Base-by-base conservation (phyloP, 1,140 invertebrate genomes). In the Zaprionus africanus region DNA sequence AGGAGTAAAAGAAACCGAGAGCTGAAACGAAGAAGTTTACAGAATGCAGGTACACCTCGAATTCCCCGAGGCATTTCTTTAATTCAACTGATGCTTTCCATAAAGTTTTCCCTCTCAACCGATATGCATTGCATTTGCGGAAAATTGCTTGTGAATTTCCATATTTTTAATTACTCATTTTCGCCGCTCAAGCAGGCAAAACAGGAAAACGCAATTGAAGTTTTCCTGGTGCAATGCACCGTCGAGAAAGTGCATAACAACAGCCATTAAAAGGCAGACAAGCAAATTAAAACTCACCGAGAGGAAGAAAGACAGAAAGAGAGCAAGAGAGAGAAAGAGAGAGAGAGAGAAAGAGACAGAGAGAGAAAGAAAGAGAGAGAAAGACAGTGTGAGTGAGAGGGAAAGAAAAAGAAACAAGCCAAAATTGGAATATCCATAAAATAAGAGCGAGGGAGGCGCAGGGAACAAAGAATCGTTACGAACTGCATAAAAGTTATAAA, bases 261-360 rank as follows among this genome's bases (percentile, higher is more conserved):
- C 78, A 67, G 75, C 78, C 81, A 88, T 88, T 90, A 90, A 88
- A 88, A 88, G 75, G 85, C 81, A 84, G 75, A 88, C 84, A 90
- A 81, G 81, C 84, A 84, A 88, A 88, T 87, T 88, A 84, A 87
- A 87, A 81, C 54, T 83, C 56, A 53, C 9, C 11, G 34, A 67
- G 58, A 43, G 11, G 1, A 19, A 9, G 6, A 49, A 11, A 17
- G 17, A 19, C 6, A 46, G 9, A 11, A 0, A 70, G 4, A 41
- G 38, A 19, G 46, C 1, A 1, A 22, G 22, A 22, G 22, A 7
- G 43, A 15, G 36, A 41, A 17, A 6, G 17, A 66, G 36, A 15
- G 15, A 41, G 17, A 19, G 43, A 46, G 43, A 46, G 17, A n/a
- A n/a, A n/a, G n/a, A n/a, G n/a, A n/a, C n/a, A n/a, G n/a, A n/a